Evolutionary conservation across 2,888 invertebrate genomes (phyloP).

Genomic region (Toxonevra muliebris): DNA sequence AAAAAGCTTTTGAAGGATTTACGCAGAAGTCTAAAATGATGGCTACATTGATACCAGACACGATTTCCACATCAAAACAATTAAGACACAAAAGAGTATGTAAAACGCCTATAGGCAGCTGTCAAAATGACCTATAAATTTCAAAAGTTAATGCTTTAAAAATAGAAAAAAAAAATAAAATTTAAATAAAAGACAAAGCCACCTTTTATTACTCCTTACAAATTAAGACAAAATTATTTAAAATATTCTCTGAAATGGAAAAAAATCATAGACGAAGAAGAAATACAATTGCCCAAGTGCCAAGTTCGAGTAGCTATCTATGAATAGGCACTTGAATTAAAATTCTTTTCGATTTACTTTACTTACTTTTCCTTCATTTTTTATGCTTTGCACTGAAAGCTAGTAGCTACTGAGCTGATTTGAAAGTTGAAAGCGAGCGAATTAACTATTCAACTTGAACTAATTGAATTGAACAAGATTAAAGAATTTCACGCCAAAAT

Average conservation of each 20-base stretch:
- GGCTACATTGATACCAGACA: no score
- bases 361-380: neutral
- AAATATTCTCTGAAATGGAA: no score
- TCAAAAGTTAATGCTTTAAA: slow-evolving; percentile 50
- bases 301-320: neutral
- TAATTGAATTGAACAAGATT: slow-evolving; percentile 65
- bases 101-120: slow-evolving; percentile 27
- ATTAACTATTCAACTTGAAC: slow-evolving; percentile 61
- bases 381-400: neutral
- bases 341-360: neutral
- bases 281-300: neutral
- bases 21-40: no score
- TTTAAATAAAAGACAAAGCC: neutral
- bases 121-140: slow-evolving; percentile 54
- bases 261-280: no score
- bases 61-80: no score
- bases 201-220: no score
- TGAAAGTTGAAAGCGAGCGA: slow-evolving; percentile 29
- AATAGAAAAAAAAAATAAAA: neutral
- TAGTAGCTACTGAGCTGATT: neutral
- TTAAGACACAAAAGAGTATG: slow-evolving; percentile 14
- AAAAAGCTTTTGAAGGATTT: no score
- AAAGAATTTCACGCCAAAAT: slow-evolving; percentile 61
- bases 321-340: neutral
- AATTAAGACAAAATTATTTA: no score